Conservation (phyloP, 2,888 invertebrate species). For the Chrysomela aeneicollis region DNA sequence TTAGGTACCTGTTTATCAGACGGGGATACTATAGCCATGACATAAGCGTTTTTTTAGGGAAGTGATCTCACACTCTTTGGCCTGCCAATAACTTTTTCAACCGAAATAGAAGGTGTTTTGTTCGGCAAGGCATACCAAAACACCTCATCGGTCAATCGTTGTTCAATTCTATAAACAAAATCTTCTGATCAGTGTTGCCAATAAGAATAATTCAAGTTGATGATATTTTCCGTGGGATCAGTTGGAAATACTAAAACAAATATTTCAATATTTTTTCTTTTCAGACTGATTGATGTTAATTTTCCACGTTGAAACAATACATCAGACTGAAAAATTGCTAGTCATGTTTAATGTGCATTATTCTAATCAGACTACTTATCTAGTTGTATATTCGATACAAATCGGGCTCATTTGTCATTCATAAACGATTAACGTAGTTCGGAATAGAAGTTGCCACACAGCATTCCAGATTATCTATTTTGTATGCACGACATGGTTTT, state of each 20-base stretch:
- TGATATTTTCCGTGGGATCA: too few species aligned
- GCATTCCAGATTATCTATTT: background rate
- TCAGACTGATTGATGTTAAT: too few species aligned
- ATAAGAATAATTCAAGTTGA: too few species aligned
- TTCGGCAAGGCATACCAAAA: background rate
- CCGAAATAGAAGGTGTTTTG: background rate
- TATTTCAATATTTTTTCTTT: too few species aligned
- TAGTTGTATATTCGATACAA: constrained; percentile 12
- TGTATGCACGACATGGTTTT: background rate
- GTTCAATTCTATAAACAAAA: too few species aligned
- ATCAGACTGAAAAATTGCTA: constrained; percentile 10
- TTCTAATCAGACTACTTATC: constrained; percentile 10
- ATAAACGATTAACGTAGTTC: background rate
- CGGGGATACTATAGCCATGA: constrained; percentile 24
- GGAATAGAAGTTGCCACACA: constrained; percentile 13
- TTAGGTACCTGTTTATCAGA: background rate
- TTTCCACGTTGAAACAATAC: too few species aligned
- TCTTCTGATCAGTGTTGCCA: too few species aligned
- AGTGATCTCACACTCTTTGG: constrained; percentile 39
- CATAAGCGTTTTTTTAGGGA: constrained; percentile 41
- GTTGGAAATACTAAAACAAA: too few species aligned
- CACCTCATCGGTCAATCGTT: background rate
- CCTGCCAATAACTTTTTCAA: constrained; percentile 32
- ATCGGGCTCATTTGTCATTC: constrained; percentile 7
- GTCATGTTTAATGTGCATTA: constrained; percentile 15